Conservation (phyloP, 2,888 invertebrate genomes). For the Tachina fera region DNA sequence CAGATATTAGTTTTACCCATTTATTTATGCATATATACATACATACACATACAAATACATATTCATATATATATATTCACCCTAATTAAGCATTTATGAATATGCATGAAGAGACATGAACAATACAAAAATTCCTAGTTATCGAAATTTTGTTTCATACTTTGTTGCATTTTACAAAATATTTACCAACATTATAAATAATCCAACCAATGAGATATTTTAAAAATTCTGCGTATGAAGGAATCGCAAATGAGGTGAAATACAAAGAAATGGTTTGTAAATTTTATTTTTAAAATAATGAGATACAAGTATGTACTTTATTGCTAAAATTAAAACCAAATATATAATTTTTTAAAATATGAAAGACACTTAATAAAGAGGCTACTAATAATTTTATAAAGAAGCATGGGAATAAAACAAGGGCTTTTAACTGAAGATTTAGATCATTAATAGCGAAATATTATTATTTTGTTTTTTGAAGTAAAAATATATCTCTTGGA, state of each 20-base stretch:
- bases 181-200: neutral
- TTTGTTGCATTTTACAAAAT: conserved; percentile 15
- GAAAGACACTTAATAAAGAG: too few species aligned
- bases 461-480: too few species aligned
- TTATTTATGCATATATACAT: neutral
- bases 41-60: neutral
- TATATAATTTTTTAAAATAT: too few species aligned
- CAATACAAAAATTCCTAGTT: conserved; percentile 12
- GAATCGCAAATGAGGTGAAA: neutral
- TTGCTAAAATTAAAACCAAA: too few species aligned
- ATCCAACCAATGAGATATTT: conserved; percentile 1
- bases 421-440: too few species aligned
- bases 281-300: neutral
- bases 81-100: conserved; percentile 39
- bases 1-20: neutral
- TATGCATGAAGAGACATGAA: conserved; percentile 1
- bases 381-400: too few species aligned
- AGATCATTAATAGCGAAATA: too few species aligned
- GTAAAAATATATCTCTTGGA: too few species aligned
- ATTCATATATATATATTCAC: neutral
- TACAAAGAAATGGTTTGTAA: neutral
- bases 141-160: conserved; percentile 20
- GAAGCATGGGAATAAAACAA: too few species aligned
- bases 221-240: conserved; percentile 2
- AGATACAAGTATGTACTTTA: too few species aligned